Evolutionary conservation across 2,888 invertebrate genomes (phyloP), one percentile per base, ranked within the genome.

Genomic region (Trisateles emortualis): DNA sequence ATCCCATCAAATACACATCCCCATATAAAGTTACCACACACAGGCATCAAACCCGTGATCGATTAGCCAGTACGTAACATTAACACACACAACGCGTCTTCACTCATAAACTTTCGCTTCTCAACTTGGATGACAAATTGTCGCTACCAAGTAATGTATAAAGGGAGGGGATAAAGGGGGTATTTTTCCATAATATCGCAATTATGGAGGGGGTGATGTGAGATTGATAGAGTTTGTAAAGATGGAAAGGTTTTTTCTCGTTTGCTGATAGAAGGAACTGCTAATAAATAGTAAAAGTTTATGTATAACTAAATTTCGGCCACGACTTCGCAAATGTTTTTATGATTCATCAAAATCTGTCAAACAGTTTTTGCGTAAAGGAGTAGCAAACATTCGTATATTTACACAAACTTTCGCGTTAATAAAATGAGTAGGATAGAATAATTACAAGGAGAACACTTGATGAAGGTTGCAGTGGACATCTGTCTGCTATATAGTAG

Each of bases 71-170:
- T 40, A 16, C n/a, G n/a, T n/a, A 19, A 39, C 55, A 55, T 48
- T 47, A 45, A 19, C 42, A 50, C 22, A 6, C 33, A 8, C 26
- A n/a, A 2, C 29, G 10, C 17, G 48, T 48, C 24, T 13, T 9
- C 33, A 26, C 16, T 11, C 45, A 22, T 48, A 45, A 41, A 43
- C 29, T 46, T 41, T 19, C 39, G 16, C 43, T 19, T n/a, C 30
- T 24, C n/a, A 40, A 40, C 40, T 40, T 26, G 24, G 24, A 10
- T 63, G 65, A 66, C 59, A 66, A 65, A 66, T 59, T 55, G 52
- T 53, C 44, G 39, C 22, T 47, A 51, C 26, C 41, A 39, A 26
- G 48, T 32, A 44, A 58, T 45, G 32, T 58, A 52, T 46, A 6
- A 1, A 26, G 4, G 8, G 8, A 22, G 26, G 19, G n/a, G 39